A percentile compares a stretch with the other conserved stretches of the same genome.
These are phyloP conservation scores for Drosophila rhopaloa DNA, from an alignment of 1,140 invertebrate species.

Conservation along the genomic window DNA sequence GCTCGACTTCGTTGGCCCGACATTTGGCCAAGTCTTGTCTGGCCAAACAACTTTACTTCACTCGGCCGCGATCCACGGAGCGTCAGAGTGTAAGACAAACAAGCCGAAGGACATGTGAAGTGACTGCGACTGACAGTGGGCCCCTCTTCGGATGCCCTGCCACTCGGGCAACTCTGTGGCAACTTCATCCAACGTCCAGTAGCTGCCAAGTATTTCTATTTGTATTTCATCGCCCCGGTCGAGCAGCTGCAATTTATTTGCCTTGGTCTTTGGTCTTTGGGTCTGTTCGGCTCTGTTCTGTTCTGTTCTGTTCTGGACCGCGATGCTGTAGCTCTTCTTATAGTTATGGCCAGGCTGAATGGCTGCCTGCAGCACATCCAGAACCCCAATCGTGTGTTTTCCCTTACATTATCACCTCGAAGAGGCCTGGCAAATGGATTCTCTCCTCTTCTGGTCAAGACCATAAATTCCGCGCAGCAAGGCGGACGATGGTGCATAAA, in stretches of 20 bases:
- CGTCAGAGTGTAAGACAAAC: conserved; percentile 54
- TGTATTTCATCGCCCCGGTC: conserved; percentile 77
- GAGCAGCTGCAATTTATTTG: conserved; percentile 81
- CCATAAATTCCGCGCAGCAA: conserved; percentile 64
- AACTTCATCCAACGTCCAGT: conserved; percentile 73
- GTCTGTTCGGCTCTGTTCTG: not conserved
- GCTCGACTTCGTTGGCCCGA: conserved; percentile 39
- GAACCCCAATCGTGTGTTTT: conserved; percentile 49
- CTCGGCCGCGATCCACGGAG: conserved; percentile 36
- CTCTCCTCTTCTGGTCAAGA: conserved; percentile 51
- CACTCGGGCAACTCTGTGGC: conserved; percentile 22
- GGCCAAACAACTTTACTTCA: conserved; percentile 74
- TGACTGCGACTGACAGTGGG: conserved; percentile 44
- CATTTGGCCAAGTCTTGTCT: conserved; percentile 53
- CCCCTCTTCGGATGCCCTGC: not conserved
- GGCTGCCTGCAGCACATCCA: conserved; percentile 48
- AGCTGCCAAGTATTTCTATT: conserved; percentile 83
- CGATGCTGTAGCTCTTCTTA: conserved; percentile 17
- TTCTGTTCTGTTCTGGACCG: not conserved
- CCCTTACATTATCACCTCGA: conserved; percentile 76
- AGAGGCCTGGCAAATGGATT: conserved; percentile 35
- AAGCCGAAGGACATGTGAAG: conserved; percentile 54
- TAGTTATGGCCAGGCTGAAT: conserved; percentile 29
- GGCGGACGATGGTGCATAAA: conserved; percentile 60
- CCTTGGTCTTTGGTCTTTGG: conserved; percentile 38